Evolutionary conservation across 2,888 invertebrate species (phyloP).

Genomic region (Sarcophaga rosellei): DNA sequence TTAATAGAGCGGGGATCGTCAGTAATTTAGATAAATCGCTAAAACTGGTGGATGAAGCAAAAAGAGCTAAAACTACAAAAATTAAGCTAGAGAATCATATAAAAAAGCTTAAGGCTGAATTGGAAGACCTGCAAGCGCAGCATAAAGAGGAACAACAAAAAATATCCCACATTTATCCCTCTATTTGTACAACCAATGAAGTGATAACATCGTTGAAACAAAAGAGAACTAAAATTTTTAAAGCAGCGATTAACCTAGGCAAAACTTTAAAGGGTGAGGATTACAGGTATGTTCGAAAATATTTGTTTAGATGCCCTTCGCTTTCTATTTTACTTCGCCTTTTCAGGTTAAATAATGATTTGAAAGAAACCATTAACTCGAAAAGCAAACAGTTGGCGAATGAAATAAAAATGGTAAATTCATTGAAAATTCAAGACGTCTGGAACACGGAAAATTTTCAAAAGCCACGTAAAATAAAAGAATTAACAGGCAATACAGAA

Average conservation of each 20-base stretch:
- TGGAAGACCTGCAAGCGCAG: constrained; percentile 73
- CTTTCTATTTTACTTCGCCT: constrained; percentile 42
- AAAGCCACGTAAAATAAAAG: background rate
- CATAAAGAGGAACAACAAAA: constrained; percentile 75
- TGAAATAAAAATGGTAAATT: constrained; percentile 78
- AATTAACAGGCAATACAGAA: background rate
- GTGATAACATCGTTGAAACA: constrained; percentile 76
- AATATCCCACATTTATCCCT: constrained; percentile 77
- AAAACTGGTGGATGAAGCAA: constrained; percentile 76
- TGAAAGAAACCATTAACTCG: constrained; percentile 73
- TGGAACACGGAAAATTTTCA: constrained; percentile 4
- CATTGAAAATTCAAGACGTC: constrained; percentile 72
- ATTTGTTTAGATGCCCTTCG: background rate
- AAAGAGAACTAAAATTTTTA: constrained; percentile 75
- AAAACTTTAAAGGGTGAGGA: constrained; percentile 73
- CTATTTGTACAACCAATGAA: constrained; percentile 77
- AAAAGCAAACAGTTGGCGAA: constrained; percentile 76
- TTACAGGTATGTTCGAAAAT: constrained; percentile 70
- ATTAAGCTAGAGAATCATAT: constrained; percentile 75
- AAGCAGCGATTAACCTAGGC: constrained; percentile 76
- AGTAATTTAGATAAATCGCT: constrained; percentile 77
- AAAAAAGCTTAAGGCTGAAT: constrained; percentile 75
- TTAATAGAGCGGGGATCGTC: constrained; percentile 73
- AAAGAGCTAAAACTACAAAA: constrained; percentile 75
- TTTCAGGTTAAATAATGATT: constrained; percentile 76